Base-by-base conservation (phyloP, 2,797 vertebrate genomes). In the Tolypeutes matacus region DNA sequence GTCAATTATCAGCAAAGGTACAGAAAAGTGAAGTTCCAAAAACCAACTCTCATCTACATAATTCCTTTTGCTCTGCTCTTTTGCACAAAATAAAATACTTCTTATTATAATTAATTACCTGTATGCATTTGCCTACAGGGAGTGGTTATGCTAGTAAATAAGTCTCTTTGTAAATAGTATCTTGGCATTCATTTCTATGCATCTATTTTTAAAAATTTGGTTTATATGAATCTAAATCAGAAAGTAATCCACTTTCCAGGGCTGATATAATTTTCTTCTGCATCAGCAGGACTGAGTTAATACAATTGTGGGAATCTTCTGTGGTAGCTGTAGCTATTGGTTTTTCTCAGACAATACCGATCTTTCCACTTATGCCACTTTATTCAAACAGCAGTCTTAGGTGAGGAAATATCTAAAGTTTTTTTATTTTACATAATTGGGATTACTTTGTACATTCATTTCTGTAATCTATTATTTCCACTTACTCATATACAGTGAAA, bases 401-500 rank as follows among this genome's bases (percentile, higher is more conserved):
- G 29, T 76, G 84, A 89, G 51, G 62, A 42, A 34, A 42, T 82
- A 67, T 10, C 64, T 34, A 81, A 25, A 49, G 12, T 9, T 58
- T 84, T 89, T 80, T 53, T 93, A 21, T 62, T 92, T 94, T 81
- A 39, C 3, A 65, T 39, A 91, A 49, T 67, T 70, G 49, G 85
- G 56, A 82, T 95, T 67, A 78, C 78, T 87, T 96, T 87, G 31
- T 81, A n/a, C 17, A 73, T 75, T 27, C 1, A 81, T 62, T 82
- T 96, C 86, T 82, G 7, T 65, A 89, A 89, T 76, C 39, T 86
- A 7, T 21, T 84, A 31, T 89, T 92, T 93, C 90, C 11, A 85
- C 42, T 96, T 85, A 53, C 69, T 91, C 31, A 72, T 34, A 31
- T 76, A 80, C 64, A 46, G 36, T 60, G 51, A 67, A 86, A 5